These are phyloP conservation scores for Ciconia nigra DNA, from an alignment of 2,797 vertebrate species.

Conservation along the genomic window DNA sequence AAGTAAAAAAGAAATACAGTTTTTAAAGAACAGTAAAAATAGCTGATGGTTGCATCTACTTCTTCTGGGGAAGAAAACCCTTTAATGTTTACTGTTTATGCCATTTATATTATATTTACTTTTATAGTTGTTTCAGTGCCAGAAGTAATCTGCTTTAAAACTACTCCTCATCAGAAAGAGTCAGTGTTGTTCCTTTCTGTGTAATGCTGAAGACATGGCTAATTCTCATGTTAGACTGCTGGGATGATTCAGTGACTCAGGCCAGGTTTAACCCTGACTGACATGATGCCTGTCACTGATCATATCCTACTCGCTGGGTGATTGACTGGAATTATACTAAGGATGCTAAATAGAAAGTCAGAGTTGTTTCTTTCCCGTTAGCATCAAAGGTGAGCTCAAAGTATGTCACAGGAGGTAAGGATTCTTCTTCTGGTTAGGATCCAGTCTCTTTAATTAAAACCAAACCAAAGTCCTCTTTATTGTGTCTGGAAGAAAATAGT, in stretches of 20 bases:
- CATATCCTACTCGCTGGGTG: not conserved
- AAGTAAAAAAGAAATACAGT: not conserved
- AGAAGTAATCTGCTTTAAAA: not conserved
- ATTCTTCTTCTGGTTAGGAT: not conserved
- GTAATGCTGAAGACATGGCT: not conserved
- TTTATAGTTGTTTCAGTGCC: not conserved
- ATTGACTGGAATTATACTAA: not conserved
- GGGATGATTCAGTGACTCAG: not conserved
- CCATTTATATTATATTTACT: not conserved
- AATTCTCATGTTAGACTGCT: not conserved
- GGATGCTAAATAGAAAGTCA: not conserved
- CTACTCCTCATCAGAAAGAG: not conserved
- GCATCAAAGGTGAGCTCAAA: constrained; percentile 17
- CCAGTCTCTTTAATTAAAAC: constrained; percentile 12
- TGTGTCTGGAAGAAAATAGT: constrained; percentile 30
- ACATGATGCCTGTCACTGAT: not conserved
- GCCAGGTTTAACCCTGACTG: not conserved
- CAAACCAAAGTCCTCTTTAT: constrained; percentile 7
- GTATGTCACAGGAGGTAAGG: not conserved
- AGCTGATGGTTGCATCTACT: not conserved
- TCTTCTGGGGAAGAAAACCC: not conserved
- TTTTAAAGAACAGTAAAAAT: not conserved
- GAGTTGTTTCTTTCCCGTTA: not conserved
- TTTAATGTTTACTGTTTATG: not conserved
- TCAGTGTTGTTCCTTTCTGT: not conserved